Base-by-base conservation (phyloP, 2,888 invertebrate genomes). In the Noctua janthe region DNA sequence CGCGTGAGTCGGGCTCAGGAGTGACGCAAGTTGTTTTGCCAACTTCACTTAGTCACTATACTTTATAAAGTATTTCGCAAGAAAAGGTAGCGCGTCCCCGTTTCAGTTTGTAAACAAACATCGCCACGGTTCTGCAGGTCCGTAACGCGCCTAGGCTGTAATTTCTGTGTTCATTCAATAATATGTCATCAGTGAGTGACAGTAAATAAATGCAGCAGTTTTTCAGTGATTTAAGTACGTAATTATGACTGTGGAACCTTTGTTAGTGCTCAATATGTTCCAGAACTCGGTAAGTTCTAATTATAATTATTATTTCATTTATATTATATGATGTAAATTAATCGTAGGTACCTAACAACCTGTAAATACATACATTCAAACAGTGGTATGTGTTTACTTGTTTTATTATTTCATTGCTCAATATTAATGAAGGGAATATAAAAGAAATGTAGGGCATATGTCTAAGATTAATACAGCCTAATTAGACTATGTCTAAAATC, bases 11-110 rank as follows among this genome's bases (percentile, higher is more conserved):
- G 76, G 73, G 74, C 87, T 83, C 81, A 80, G 79, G 78, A 88
- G 87, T 95, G 94, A 95, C 95, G 95, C 93, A 96, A 95, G 91
- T 93, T 95, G 96, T 96, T 96, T 96, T 95, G 95, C 94, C 91
- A 91, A 94, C 93, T 92, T 91, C 90, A 93, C 94, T 95, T 95
- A 95, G 94, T 96, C 94, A 94, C 92, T 92, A 29, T 29, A 88
- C 91, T 92, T 92, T 86, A 83, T 87, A 90, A 87, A 92, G 91
- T 94, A 94, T 96, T 95, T 96, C 94, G 94, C 94, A 95, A 96
- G 93, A 94, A 86, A 94, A 94, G 94, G 94, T 94, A 94, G 85
- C 91, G 92, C 94, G 95, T 92, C 95, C 95, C 92, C 94, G 92
- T 94, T 95, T 94, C 90, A 91, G 89, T 92, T 91, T 91, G 94